Base-by-base conservation (phyloP, 1,140 invertebrate genomes). In the Drosophila equinoxialis region DNA sequence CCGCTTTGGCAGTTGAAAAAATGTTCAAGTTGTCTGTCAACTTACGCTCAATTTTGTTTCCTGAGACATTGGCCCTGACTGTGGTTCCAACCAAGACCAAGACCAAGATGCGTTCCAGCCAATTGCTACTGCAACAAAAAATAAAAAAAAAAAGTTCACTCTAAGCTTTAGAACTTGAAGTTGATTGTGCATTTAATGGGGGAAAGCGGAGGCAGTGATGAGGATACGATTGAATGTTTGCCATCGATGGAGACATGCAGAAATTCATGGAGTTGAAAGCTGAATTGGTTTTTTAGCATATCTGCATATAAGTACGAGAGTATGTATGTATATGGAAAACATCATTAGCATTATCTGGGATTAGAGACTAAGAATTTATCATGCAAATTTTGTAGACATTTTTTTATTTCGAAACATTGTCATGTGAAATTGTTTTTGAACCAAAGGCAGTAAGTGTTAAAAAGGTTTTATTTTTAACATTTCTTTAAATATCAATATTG, bases 1-100 rank as follows among this genome's bases (percentile, higher is more conserved):
- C 30, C 57, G 54, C 20, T 61, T 68, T 68, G 17, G 33, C 55
- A 68, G 67, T 63, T 57, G 67, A 11, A 68, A 66, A 68, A 71
- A 63, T 57, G 61, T 68, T 73, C 64, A 73, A 73, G 71, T 73
- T 73, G 71, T 73, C 71, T 73, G 65, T 73, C 71, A 73, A 73
- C 71, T 68, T 73, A 66, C 60, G 71, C 71, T 67, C 65, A 68
- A 73, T 73, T 73, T 68, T 41, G 60, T 73, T 45, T 39, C 33
- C 37, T 41, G 57, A 57, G 51, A 51, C 51, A 13, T 35, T 61
- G 62, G 69, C 35, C 65, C 42, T 41, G 23, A 37, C 57, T 20
- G 35, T 60, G 45, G 45, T 51, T 20, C 20, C 5, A 51, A 10
- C 35, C 10, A 37, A 11, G 35, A 37, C 45, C 45, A 51, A 51